A percentile compares a stretch with the other conserved stretches of the same genome.
These are phyloP conservation scores for Gonatopus flavifemur DNA, from an alignment of 1,140 invertebrate species.

Conservation along the genomic window DNA sequence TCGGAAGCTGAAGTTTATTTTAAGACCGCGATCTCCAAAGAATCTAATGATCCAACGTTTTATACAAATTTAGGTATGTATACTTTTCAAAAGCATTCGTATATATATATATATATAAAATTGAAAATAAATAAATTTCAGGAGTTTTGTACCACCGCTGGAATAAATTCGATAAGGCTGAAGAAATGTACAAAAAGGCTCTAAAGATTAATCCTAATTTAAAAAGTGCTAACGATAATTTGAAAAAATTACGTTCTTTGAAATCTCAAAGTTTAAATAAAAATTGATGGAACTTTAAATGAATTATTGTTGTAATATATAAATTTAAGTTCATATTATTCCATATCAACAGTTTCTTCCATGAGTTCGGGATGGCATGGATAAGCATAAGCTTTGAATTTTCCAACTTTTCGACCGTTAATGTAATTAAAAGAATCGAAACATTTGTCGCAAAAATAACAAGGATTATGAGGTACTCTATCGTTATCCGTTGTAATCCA, in stretches of 20 bases:
- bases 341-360: neutral
- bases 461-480: conserved; percentile 66
- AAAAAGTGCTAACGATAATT: conserved; percentile 68
- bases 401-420: conserved; percentile 57
- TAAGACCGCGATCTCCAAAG: conserved; percentile 70
- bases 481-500: conserved; percentile 65
- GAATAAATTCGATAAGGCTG: conserved; percentile 76
- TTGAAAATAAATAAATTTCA: conserved; percentile 48
- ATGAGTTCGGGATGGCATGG: conserved; percentile 32
- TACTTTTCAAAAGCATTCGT: neutral
- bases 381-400: conserved; percentile 51
- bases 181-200: conserved; percentile 74
- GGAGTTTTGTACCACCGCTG: conserved; percentile 93
- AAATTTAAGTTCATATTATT: neutral
- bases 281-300: too few species aligned
- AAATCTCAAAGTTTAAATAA: too few species aligned
- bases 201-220: conserved; percentile 71
- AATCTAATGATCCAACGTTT: conserved; percentile 71
- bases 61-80: conserved; percentile 81
- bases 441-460: conserved; percentile 68
- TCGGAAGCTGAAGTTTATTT: conserved; percentile 81
- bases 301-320: too few species aligned
- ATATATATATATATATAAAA: neutral
- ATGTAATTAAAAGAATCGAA: conserved; percentile 68
- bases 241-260: conserved; percentile 52